Conservation (phyloP, 2,113 vertebrate species). For the Rhinichthys klamathensis region DNA sequence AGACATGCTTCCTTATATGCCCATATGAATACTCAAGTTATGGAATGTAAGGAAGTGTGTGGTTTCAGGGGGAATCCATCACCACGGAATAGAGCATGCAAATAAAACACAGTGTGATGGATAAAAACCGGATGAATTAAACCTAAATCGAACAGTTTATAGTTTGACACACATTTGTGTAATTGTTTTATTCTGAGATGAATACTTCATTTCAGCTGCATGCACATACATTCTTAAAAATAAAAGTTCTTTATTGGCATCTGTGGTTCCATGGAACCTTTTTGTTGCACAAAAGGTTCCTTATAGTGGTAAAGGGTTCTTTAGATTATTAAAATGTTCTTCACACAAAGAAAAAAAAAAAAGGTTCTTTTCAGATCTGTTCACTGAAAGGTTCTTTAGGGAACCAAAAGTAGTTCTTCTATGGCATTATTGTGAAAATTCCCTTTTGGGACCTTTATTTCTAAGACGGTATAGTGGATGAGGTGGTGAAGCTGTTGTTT, state of each 20-base stretch:
- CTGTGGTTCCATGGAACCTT: too few species aligned
- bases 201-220: not conserved
- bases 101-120: not conserved
- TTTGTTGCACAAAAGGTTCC: too few species aligned
- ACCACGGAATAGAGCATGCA: not conserved
- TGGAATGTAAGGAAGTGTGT: conserved; percentile 99
- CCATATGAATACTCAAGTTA: conserved; percentile 93
- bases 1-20: conserved; percentile 99
- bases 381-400: too few species aligned
- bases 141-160: not conserved
- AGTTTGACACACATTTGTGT: not conserved
- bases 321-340: too few species aligned
- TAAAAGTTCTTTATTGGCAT: too few species aligned
- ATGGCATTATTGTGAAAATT: too few species aligned
- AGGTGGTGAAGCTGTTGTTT: conserved; percentile 66
- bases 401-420: too few species aligned
- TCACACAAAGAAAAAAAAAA: too few species aligned
- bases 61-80: conserved; percentile 80
- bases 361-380: too few species aligned
- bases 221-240: too few species aligned
- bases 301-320: too few species aligned
- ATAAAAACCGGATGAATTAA: not conserved
- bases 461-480: conserved; percentile 43
- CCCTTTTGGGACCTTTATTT: too few species aligned
- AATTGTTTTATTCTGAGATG: not conserved